Evolutionary conservation across 2,113 vertebrate species (phyloP).

Genomic region (Scomber colias): DNA sequence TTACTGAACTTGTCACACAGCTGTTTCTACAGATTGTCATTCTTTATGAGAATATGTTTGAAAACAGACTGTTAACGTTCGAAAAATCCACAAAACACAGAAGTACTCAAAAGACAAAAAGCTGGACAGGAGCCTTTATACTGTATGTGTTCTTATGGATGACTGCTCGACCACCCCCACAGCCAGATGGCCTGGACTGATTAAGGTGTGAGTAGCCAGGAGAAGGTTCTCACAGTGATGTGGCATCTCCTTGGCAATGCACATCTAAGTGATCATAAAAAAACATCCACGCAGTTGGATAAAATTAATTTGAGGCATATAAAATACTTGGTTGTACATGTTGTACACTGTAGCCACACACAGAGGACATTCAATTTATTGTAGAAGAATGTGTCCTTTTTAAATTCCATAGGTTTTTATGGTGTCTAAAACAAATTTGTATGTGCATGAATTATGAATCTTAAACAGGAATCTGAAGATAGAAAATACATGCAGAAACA

Average conservation of each 20-base stretch:
- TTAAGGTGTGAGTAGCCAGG: conserved; percentile 42
- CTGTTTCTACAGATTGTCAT: background rate
- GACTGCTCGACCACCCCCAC: conserved; percentile 48
- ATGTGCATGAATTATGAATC: background rate
- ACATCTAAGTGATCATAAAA: conserved; percentile 24
- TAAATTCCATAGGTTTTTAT: background rate
- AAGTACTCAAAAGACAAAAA: conserved; percentile 3
- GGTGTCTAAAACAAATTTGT: background rate
- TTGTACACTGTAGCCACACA: conserved; percentile 12
- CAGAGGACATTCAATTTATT: background rate
- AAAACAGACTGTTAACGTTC: background rate
- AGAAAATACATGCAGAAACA: background rate
- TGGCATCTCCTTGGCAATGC: conserved; percentile 61
- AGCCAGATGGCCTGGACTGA: conserved; percentile 66
- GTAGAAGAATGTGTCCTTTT: background rate
- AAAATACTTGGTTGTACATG: conserved; percentile 7
- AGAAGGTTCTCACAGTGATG: conserved; percentile 57
- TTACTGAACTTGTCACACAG: background rate
- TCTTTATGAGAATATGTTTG: background rate
- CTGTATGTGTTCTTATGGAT: conserved; percentile 37
- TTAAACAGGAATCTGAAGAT: conserved; percentile 6
- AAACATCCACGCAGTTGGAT: conserved; percentile 43
- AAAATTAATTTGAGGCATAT: conserved; percentile 38
- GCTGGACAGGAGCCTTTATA: conserved; percentile 7
- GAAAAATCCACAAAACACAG: background rate